These are phyloP conservation scores for Onchidella celtica DNA, from an alignment of 2,888 invertebrate genomes.

Conservation along the genomic window DNA sequence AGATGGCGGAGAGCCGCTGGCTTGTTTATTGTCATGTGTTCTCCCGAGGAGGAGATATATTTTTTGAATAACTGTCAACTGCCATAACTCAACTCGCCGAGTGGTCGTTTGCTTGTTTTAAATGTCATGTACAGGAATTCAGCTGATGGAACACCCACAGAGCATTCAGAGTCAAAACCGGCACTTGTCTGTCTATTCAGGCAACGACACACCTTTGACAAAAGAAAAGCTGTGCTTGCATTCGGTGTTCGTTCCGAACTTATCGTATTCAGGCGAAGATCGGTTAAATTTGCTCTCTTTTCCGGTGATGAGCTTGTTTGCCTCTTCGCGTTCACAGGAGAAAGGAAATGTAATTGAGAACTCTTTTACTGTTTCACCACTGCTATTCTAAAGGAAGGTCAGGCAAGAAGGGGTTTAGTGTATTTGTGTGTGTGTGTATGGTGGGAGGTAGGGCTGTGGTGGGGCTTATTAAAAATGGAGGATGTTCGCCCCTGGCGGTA, in stretches of 20 bases:
- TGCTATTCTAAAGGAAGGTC: too few relatives aligned
- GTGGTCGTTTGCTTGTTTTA: not conserved
- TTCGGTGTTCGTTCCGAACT: not conserved
- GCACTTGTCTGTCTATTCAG: not conserved
- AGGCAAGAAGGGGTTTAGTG: too few relatives aligned
- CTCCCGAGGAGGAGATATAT: slow-evolving; percentile 8
- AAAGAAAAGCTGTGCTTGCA: not conserved
- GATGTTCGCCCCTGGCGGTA: too few relatives aligned
- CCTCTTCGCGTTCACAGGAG: too few relatives aligned
- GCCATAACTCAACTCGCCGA: slow-evolving; percentile 21
- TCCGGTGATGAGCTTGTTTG: too few relatives aligned
- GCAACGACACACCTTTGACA: not conserved
- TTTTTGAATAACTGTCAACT: slow-evolving; percentile 28
- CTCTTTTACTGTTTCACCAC: too few relatives aligned
- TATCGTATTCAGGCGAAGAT: not conserved
- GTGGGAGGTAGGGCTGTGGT: too few relatives aligned
- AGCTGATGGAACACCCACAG: not conserved
- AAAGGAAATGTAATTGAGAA: too few relatives aligned
- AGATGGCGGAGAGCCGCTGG: not conserved
- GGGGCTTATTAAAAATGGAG: too few relatives aligned
- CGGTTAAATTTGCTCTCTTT: not conserved
- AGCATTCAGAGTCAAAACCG: not conserved
- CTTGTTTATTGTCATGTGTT: slow-evolving; percentile 29
- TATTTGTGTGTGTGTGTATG: too few relatives aligned
- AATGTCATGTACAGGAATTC: not conserved